Conservation (phyloP, 2,888 invertebrate genomes). For the Slavum lentiscoides region DNA sequence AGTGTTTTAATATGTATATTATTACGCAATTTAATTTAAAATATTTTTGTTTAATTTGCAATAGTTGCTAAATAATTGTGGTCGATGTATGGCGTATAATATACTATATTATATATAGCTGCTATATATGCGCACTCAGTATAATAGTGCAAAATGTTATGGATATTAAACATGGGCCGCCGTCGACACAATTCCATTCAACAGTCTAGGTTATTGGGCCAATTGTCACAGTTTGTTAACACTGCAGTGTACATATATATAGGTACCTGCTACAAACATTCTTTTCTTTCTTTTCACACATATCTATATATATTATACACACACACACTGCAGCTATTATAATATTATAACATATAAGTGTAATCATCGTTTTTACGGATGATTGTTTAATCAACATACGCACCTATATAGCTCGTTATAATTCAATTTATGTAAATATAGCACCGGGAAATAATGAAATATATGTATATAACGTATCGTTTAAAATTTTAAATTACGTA, state of each 20-base stretch:
- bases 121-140: not conserved
- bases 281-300: slow-evolving; percentile 23
- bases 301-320: no score
- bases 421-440: slow-evolving; percentile 18
- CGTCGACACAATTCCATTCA: slow-evolving; percentile 37
- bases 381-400: slow-evolving; percentile 24
- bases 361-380: slow-evolving; percentile 43
- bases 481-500: no score
- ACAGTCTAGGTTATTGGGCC: slow-evolving; percentile 49
- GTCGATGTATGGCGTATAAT: slow-evolving; percentile 8
- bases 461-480: no score
- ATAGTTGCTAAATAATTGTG: slow-evolving; percentile 41
- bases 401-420: not conserved
- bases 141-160: slow-evolving; percentile 31
- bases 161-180: slow-evolving; percentile 44
- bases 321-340: no score
- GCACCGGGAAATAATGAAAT: not conserved
- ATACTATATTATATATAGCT: slow-evolving; percentile 18
- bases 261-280: not conserved
- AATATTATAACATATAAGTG: no score
- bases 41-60: slow-evolving; percentile 38
- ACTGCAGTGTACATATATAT: not conserved
- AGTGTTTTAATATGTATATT: not conserved
- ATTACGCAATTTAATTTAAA: slow-evolving; percentile 27
- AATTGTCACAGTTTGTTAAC: slow-evolving; percentile 52